Conservation (phyloP, 2,797 vertebrate species). For the Adelosebastes latens region DNA sequence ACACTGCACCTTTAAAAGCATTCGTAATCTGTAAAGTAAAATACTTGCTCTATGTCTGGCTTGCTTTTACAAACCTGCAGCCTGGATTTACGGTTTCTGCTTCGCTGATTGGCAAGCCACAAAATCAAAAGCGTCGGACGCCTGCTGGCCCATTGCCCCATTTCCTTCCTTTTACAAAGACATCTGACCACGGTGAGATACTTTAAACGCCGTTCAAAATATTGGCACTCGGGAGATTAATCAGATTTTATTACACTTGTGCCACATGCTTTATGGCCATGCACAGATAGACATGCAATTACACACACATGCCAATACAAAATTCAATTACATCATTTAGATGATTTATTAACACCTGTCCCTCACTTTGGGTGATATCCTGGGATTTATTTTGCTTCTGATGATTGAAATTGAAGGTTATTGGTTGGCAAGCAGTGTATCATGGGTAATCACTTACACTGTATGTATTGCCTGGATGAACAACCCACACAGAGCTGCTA, state of each 20-base stretch:
- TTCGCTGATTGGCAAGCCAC: not conserved
- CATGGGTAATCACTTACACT: slow-evolving; percentile 7
- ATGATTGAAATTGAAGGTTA: slow-evolving; percentile 9
- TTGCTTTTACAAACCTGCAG: not conserved
- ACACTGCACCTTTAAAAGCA: not conserved
- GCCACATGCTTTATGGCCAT: slow-evolving; percentile 1
- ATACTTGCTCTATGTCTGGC: not conserved
- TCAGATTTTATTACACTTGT: not conserved
- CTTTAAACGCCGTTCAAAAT: not conserved
- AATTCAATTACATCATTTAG: not conserved
- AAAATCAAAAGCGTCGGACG: not conserved
- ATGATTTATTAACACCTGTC: slow-evolving; percentile 5
- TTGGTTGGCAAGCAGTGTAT: slow-evolving; percentile 10
- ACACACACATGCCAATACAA: not conserved
- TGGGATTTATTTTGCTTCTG: not conserved
- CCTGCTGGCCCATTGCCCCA: not conserved
- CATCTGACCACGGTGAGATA: not conserved
- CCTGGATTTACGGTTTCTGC: not conserved
- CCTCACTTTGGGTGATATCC: not conserved
- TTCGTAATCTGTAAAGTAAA: not conserved
- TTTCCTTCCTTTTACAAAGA: not conserved
- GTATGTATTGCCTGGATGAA: not conserved
- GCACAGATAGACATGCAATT: not conserved
- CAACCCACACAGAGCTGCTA: not conserved
- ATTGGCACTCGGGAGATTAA: no score